Base-by-base conservation (phyloP, 2,888 invertebrate species). In the Cheilosia soror region DNA sequence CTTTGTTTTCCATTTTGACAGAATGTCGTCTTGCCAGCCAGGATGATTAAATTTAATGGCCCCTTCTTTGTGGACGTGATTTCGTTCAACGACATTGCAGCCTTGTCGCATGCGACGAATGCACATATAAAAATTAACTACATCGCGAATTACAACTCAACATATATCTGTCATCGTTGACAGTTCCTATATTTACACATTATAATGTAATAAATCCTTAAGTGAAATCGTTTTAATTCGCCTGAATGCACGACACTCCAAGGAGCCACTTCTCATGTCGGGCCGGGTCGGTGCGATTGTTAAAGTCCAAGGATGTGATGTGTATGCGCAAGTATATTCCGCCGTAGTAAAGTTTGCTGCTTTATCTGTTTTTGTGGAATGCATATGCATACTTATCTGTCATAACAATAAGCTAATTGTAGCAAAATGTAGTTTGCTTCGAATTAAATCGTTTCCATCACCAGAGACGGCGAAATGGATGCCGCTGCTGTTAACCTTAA, bases 391-490 rank as follows among this genome's bases (percentile, higher is more conserved):
- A 29, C 11, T 29, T 4, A 6, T 6, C 6, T 31, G 76, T 76
- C 81, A 65, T 71, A 82, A 82, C 77, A 76, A 76, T 76, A 82
- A 77, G 58, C 76, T 82, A 71, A 76, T 82, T 82, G 77, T 60
- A 37, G 15, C 27, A 31, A 53, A 66, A 62, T 60, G 27, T 15
- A 40, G 58, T 69, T 69, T 11, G 37, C 31, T 62, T 68, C 33
- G 51, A 60, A 53, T 77, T 68, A 68, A 77, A 62, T 44, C 15
- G 49, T 27, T 13, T 25, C 5, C 44, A 47, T 7, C 4, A 47
- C 7, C 37, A 11, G 33, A 15, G n/a, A 47, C 15, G 47, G 5
- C 2, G 7, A 0, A 47, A 27, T 47, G 25, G 40, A 66, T 53
- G 51, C 15, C 40, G 25, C 66, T 27, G 57, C 53, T 27, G 57